phyloP scores from a whole-genome alignment of 2,113 vertebrate genomes.

The Macrotus californicus region DNA sequence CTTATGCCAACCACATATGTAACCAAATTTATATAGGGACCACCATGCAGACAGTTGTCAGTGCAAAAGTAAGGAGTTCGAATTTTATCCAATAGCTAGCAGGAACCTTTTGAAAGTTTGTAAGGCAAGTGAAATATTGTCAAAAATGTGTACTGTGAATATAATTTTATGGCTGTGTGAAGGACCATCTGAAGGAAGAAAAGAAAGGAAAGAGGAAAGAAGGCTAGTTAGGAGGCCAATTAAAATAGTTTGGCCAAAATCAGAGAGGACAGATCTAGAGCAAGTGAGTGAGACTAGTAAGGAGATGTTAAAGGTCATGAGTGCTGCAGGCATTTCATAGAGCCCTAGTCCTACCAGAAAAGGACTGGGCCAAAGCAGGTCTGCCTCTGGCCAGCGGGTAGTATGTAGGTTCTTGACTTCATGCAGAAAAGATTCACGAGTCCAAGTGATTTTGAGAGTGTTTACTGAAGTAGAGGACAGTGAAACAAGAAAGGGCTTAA shows the following conservation, averaged over 20 bases:
- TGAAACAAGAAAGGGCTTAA: not conserved
- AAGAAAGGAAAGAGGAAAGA: not conserved
- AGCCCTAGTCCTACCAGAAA: not conserved
- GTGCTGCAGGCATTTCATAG: not conserved
- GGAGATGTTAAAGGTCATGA: not conserved
- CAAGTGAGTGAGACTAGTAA: not conserved
- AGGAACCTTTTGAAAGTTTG: not conserved
- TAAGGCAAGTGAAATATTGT: not conserved
- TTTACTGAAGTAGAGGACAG: not conserved
- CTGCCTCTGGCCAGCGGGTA: not conserved
- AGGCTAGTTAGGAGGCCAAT: not conserved
- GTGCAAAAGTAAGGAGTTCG: not conserved
- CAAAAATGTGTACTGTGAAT: slow-evolving; percentile 15
- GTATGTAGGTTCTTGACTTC: not conserved
- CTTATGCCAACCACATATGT: not conserved
- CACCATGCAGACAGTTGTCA: not conserved
- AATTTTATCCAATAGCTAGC: not conserved
- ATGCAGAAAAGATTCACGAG: not conserved
- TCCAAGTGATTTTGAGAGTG: not conserved
- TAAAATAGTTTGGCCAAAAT: not conserved
- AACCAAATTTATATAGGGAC: not conserved
- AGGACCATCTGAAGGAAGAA: not conserved
- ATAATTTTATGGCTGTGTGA: not conserved
- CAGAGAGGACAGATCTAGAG: not conserved
- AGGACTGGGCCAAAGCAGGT: not conserved